Percentiles rank a stretch among this genome's conserved stretches.
Evolutionary conservation across 2,113 vertebrate genomes (phyloP).

Genomic region (Canis aureus): DNA sequence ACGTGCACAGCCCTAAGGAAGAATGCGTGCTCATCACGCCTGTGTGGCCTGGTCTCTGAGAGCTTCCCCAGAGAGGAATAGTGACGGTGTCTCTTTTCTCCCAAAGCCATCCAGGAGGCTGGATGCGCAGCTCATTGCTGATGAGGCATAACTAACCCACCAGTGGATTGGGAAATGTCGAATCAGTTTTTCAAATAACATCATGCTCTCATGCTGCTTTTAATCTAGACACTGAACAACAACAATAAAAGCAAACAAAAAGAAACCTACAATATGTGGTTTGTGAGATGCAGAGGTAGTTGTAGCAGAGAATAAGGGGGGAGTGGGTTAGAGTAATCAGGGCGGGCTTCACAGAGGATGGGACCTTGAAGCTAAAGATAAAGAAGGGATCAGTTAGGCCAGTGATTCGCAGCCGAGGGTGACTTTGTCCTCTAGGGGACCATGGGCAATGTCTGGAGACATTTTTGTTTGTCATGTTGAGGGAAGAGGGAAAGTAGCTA

Average conservation of each 20-base stretch:
- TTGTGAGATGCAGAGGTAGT: fast-evolving
- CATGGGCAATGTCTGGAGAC: not conserved
- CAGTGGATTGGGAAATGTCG: not conserved
- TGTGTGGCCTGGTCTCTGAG: fast-evolving
- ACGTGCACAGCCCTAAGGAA: not conserved
- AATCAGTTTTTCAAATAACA: not conserved
- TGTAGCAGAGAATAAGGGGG: fast-evolving
- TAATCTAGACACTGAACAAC: not conserved
- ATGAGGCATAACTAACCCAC: not conserved
- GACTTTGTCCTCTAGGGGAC: not conserved
- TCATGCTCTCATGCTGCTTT: not conserved
- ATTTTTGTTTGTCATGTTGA: not conserved
- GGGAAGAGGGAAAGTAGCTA: fast-evolving
- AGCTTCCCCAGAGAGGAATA: not conserved
- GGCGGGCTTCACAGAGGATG: not conserved
- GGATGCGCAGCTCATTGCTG: not conserved
- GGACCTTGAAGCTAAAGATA: fast-evolving
- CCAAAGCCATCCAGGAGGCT: not conserved
- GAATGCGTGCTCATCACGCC: not conserved
- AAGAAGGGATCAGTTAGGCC: not conserved
- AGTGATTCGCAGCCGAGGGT: not conserved
- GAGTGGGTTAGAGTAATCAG: fast-evolving
- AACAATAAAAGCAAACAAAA: not conserved
- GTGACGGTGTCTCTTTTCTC: not conserved
- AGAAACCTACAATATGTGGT: fast-evolving